phyloP scores from a whole-genome alignment of 1,140 invertebrate species.

The Drosophila insularis region DNA sequence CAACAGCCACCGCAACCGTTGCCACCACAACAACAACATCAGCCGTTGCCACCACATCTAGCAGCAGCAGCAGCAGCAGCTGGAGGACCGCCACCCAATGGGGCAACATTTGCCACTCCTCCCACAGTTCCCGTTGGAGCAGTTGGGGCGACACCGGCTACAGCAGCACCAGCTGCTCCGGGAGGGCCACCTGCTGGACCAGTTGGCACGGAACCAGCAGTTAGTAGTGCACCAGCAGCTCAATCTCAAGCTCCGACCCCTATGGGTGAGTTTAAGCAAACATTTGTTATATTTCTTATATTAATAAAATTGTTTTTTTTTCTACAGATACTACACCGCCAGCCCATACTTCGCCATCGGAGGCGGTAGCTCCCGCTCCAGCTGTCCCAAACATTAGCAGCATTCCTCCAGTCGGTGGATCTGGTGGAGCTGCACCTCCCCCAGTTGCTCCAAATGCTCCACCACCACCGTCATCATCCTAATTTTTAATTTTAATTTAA shows the following conservation, averaged over 20 bases:
- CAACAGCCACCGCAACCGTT: constrained; percentile 46
- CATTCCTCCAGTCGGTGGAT: constrained; percentile 56
- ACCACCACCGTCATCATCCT: constrained; percentile 62
- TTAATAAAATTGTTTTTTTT: not conserved
- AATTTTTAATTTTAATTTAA: constrained; percentile 53
- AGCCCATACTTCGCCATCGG: constrained; percentile 43
- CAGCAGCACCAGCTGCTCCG: not conserved
- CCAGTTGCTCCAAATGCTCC: constrained; percentile 33
- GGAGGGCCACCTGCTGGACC: constrained; percentile 9
- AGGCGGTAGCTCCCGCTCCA: constrained; percentile 19
- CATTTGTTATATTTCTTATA: not conserved
- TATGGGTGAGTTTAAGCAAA: constrained; percentile 56
- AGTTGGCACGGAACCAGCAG: constrained; percentile 30
- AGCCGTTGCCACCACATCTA: constrained; percentile 59
- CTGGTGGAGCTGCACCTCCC: not conserved
- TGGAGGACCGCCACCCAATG: constrained; percentile 50
- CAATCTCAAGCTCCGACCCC: constrained; percentile 64
- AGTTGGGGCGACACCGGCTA: constrained; percentile 11
- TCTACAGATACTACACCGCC: constrained; percentile 66
- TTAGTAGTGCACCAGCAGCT: constrained; percentile 24
- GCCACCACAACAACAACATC: constrained; percentile 51
- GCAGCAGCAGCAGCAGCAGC: constrained; percentile 21
- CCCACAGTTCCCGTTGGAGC: constrained; percentile 35
- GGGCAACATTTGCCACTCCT: constrained; percentile 50
- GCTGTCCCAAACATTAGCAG: constrained; percentile 32